Evolutionary conservation across 2,113 vertebrate species (phyloP).

Genomic region (Alethe castanea): DNA sequence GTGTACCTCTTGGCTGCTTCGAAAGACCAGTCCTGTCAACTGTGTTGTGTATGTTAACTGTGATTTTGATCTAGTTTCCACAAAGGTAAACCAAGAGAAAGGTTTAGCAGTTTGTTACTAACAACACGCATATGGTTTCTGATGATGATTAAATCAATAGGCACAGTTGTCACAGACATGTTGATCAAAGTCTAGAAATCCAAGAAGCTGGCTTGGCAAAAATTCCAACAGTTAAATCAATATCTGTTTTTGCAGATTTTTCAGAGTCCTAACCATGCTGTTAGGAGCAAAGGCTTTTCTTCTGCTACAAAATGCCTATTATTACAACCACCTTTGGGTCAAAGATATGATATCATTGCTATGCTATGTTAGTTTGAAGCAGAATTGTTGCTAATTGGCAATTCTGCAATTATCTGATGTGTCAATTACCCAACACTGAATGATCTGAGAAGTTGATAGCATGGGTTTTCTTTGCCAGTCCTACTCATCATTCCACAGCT

Average conservation of each 20-base stretch:
- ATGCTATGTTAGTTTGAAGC: background rate
- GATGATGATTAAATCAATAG: constrained; percentile 23
- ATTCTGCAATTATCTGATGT: background rate
- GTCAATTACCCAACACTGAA: background rate
- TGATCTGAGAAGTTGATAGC: background rate
- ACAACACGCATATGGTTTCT: background rate
- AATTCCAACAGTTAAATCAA: background rate
- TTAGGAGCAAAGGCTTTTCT: background rate
- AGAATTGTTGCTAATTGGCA: background rate
- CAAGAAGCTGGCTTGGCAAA: background rate
- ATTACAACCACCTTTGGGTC: background rate
- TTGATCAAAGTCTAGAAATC: constrained; percentile 11
- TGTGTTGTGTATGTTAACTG: background rate
- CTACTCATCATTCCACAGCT: background rate
- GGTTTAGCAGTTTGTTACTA: background rate
- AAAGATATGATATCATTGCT: background rate
- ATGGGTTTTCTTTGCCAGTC: background rate
- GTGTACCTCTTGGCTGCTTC: background rate
- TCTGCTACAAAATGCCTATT: background rate
- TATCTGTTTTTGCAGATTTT: background rate
- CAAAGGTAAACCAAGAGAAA: background rate
- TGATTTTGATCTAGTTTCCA: background rate
- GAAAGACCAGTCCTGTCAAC: background rate
- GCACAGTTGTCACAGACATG: background rate
- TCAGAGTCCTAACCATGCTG: background rate